Evolutionary conservation across 1,140 invertebrate species (phyloP), one percentile per base, ranked within the genome.

Genomic region (Sminthurinus signatus): DNA sequence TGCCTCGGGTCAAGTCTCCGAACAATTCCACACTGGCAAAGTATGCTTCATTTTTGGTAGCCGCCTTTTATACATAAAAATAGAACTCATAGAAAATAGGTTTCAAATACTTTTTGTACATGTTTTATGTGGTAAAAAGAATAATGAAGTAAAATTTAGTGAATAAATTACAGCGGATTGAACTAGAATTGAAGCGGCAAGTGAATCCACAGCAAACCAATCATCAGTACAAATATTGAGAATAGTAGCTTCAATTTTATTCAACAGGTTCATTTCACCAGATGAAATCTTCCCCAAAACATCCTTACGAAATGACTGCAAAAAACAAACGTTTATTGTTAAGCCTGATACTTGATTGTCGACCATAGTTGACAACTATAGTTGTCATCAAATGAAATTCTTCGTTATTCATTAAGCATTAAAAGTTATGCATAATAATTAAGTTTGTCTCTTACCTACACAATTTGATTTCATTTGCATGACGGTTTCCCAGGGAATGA

Each of bases 401-500:
- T 36, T 5, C 32, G 5, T 15, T 8, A 5, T 5, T 36, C 5
- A 36, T 36, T 15, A 36, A 36, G 32, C 5, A 15, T 36, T 5
- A 15, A 36, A 15, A 15, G 5, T 8, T 36, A 36, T n/a, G n/a
- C n/a, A n/a, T n/a, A n/a, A n/a, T n/a, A n/a, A n/a, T n/a, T n/a
- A n/a, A n/a, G n/a, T n/a, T n/a, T n/a, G n/a, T n/a, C n/a, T n/a
- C n/a, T n/a, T n/a, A n/a, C n/a, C 17, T 59, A 67, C 70, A 50
- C 25, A 61, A 44, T 55, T 21, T 23, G 28, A 60, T 28, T 50
- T 69, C 31, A 54, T 65, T 58, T 56, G 57, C 57, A 59, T 46
- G 65, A 81, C 82, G 1, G 81, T 76, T 74, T 86, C 85, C 85
- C 84, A 87, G 2, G 85, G 83, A 10, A 86, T 71, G 23, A 87